Evolutionary conservation across 2,888 invertebrate genomes (phyloP).

Genomic region (Heteropelma amictum): DNA sequence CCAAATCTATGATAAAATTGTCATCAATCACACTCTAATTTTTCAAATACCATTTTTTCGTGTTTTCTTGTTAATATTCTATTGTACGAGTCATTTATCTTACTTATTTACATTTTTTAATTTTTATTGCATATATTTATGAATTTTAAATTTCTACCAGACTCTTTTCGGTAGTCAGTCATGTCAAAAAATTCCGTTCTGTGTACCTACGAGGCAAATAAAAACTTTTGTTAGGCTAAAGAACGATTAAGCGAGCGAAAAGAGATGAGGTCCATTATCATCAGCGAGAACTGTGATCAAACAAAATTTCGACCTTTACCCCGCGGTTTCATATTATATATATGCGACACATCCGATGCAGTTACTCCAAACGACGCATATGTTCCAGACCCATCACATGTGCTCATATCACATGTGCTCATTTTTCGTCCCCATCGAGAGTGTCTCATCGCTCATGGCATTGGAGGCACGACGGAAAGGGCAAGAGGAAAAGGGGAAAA

Average conservation of each 20-base stretch:
- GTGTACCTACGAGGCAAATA: slow-evolving; percentile 31
- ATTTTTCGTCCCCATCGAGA: slow-evolving; percentile 18
- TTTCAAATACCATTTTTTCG: no score
- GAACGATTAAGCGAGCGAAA: no score
- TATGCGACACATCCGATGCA: slow-evolving; percentile 45
- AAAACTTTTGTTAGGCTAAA: no score
- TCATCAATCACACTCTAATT: not conserved
- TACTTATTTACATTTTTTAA: no score
- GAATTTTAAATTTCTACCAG: no score
- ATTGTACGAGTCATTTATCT: no score
- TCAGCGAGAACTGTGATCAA: slow-evolving; percentile 35
- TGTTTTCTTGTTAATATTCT: no score
- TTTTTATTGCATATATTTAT: no score
- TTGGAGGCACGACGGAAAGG: slow-evolving; percentile 36
- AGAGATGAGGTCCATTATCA: not conserved
- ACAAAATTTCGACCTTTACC: slow-evolving; percentile 39
- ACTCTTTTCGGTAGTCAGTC: not conserved
- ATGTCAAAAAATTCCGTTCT: slow-evolving; percentile 1
- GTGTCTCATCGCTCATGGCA: slow-evolving; percentile 42
- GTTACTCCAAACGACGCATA: slow-evolving; percentile 36
- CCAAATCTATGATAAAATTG: not conserved
- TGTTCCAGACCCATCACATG: slow-evolving; percentile 51
- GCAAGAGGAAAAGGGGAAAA: slow-evolving; percentile 14
- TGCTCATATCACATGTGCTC: slow-evolving; percentile 54
- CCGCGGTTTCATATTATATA: slow-evolving; percentile 49